phyloP scores from a whole-genome alignment of 2,797 vertebrate genomes.

The Benthosema pterotum region DNA sequence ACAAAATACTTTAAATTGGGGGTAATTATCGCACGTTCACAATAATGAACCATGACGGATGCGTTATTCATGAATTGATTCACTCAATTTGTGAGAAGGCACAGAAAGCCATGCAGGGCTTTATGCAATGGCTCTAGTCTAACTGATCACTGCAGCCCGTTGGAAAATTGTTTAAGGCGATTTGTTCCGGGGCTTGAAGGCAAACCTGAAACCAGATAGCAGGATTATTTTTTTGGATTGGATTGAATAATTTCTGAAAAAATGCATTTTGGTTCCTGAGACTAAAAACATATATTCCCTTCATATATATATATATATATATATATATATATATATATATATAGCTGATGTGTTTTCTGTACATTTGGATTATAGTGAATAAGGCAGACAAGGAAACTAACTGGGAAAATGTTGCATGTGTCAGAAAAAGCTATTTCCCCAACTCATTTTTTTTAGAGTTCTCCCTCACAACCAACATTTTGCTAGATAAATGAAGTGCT shows the following conservation, averaged over 20 bases:
- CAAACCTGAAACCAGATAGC: slow-evolving; percentile 39
- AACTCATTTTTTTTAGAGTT: slow-evolving; percentile 39
- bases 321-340: no score
- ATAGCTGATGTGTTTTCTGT: no score
- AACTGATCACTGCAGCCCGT: slow-evolving; percentile 60
- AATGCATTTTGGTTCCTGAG: background rate
- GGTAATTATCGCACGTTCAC: slow-evolving; percentile 92
- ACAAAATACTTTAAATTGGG: slow-evolving; percentile 95
- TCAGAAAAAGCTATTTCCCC: slow-evolving; percentile 25
- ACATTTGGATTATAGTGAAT: background rate
- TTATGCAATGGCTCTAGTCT: no score
- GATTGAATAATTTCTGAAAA: slow-evolving; percentile 12
- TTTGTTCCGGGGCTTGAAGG: slow-evolving; percentile 53
- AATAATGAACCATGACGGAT: slow-evolving; percentile 91
- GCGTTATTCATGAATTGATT: slow-evolving; percentile 85
- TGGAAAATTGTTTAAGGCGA: slow-evolving; percentile 60
- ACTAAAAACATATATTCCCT: no score
- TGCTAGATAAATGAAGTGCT: slow-evolving; percentile 85
- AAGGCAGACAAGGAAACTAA: background rate
- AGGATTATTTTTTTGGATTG: slow-evolving; percentile 54
- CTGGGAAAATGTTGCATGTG: slow-evolving; percentile 3
- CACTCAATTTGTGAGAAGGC: slow-evolving; percentile 78
- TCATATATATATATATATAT: no score
- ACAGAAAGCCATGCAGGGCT: slow-evolving; percentile 74
- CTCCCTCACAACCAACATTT: slow-evolving; percentile 69